Evolutionary conservation across 2,797 vertebrate species (phyloP).

Genomic region (Aldrovandia affinis): DNA sequence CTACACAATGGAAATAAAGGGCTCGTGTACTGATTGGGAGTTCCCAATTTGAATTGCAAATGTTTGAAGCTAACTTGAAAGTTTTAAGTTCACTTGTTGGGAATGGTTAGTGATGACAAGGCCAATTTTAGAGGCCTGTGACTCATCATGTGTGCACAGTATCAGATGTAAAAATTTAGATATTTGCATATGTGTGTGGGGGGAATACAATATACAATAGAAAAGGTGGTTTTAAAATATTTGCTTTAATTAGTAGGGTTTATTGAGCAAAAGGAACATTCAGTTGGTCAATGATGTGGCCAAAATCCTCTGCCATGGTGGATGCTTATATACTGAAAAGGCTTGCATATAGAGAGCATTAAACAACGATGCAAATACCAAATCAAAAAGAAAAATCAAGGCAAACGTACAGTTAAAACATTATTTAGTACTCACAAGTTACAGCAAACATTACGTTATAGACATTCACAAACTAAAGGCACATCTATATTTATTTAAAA

Average conservation of each 20-base stretch:
- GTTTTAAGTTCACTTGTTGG: conserved; percentile 8
- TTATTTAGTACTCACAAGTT: conserved; percentile 30
- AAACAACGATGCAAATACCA: conserved; percentile 35
- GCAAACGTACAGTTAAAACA: conserved; percentile 37
- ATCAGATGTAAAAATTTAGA: neutral
- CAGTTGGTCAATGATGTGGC: conserved; percentile 49
- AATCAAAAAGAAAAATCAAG: conserved; percentile 38
- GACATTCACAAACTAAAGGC: conserved; percentile 59
- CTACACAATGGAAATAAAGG: conserved; percentile 22
- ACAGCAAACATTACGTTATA: conserved; percentile 53
- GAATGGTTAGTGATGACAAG: conserved; percentile 4
- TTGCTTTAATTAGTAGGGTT: conserved; percentile 10
- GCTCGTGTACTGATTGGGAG: conserved; percentile 35
- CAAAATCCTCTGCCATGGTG: conserved; percentile 45
- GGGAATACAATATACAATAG: neutral
- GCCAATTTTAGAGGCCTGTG: neutral
- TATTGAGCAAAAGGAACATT: conserved; percentile 45
- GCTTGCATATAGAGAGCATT: conserved; percentile 31
- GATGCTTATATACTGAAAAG: conserved; percentile 28
- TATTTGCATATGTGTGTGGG: neutral
- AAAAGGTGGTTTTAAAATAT: conserved; percentile 3
- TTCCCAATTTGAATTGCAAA: conserved; percentile 34
- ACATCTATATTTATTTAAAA: conserved; percentile 61
- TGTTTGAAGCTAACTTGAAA: neutral
- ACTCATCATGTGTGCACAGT: neutral